Evolutionary conservation across 2,888 invertebrate genomes (phyloP), one percentile per base, ranked within the genome.

Genomic region (Stenoptilia bipunctidactyla): DNA sequence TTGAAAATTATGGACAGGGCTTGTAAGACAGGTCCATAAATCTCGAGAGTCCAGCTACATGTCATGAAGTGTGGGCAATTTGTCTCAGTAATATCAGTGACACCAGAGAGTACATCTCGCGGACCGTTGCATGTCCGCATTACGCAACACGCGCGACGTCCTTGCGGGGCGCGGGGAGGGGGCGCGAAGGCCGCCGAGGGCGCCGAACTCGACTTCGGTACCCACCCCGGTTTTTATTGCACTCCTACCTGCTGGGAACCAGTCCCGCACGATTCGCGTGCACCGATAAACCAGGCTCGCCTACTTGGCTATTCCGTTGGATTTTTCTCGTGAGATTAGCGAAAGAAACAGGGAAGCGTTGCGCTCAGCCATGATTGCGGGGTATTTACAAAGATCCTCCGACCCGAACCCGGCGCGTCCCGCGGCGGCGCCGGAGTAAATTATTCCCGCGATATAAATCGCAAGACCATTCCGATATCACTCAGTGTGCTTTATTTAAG

Each of bases 101-200:
- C n/a, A n/a, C n/a, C n/a, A n/a, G n/a, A 8, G 20, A 20, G 8
- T n/a, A n/a, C 25, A 30, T 12, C 2, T 30, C 12, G n/a, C 10
- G 12, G 3, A 9, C 14, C 14, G 13, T 69, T 71, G 75, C 75
- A 68, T 72, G 75, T 66, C 61, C 55, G 55, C 49, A 56, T 80
- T 80, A 80, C 76, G 80, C 74, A 80, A 80, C 4, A 5, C 62
- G 52, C 61, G 66, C 66, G 72, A 63, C 79, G 80, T 77, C 80
- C 80, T 80, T 82, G 71, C 61, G 49, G 43, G 50, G 56, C 48
- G 52, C 48, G 50, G 56, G 56, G 56, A 58, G 58, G 57, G 55
- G 63, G 64, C 58, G 51, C 67, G 77, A 77, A 76, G 80, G 79
- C 76, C 79, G 77, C 55, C 47, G 58, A 61, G 76, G 69, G 56